Percentiles rank a stretch among this genome's conserved stretches.
These are phyloP conservation scores for Macrotrachela quadricornifera DNA, from an alignment of 1,140 invertebrate genomes.

Conservation along the genomic window DNA sequence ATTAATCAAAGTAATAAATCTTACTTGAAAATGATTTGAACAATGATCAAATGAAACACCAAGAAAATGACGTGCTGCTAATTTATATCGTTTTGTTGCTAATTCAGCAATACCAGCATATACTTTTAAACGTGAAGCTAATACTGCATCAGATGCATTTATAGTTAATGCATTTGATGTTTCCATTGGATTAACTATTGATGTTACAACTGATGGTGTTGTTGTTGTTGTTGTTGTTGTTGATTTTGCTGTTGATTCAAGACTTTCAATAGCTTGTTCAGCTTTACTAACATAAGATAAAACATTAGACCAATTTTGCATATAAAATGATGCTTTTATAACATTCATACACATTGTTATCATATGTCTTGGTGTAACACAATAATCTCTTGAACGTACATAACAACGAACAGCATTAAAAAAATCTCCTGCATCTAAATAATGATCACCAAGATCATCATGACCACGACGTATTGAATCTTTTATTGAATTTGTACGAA, in stretches of 20 bases:
- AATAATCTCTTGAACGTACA: conserved; percentile 85
- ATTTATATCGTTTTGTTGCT: conserved; percentile 77
- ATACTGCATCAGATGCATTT: too few species aligned
- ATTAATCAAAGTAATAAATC: too few species aligned
- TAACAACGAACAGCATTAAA: conserved; percentile 95
- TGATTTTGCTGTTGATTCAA: too few species aligned
- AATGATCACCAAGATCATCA: conserved; percentile 94
- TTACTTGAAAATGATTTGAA: conserved; percentile 32
- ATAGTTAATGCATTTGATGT: too few species aligned
- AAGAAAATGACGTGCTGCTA: conserved; percentile 79
- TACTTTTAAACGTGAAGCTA: conserved; percentile 7
- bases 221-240: too few species aligned
- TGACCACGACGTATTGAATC: conserved; percentile 56
- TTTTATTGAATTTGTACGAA: conserved; percentile 90
- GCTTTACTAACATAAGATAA: conserved; percentile 88
- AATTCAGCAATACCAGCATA: conserved; percentile 78
- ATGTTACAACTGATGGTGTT: too few species aligned
- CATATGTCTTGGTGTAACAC: conserved; percentile 88
- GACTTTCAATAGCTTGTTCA: conserved; percentile 37
- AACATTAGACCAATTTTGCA: conserved; percentile 93
- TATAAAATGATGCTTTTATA: conserved; percentile 79
- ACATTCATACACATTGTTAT: conserved; percentile 96
- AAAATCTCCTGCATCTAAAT: conserved; percentile 83
- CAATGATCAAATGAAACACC: conserved; percentile 71
- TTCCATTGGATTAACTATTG: too few species aligned